Percentiles rank a stretch among this genome's conserved stretches.
Evolutionary conservation across 2,113 vertebrate genomes (phyloP).

Genomic region (Saccopteryx leptura): DNA sequence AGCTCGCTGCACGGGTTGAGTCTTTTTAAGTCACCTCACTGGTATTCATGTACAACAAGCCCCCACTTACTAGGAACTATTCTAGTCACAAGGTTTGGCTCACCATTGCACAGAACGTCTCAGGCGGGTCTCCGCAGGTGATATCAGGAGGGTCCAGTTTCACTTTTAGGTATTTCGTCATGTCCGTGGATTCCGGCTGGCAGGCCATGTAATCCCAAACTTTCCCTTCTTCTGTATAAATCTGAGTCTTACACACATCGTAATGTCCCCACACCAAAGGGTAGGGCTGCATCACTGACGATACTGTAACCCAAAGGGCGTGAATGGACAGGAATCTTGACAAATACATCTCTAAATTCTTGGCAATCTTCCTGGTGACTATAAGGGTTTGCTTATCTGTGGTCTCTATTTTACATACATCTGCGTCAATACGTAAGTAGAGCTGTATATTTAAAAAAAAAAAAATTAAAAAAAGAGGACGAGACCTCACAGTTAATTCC

Average conservation of each 20-base stretch:
- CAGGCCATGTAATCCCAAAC: conserved; percentile 99
- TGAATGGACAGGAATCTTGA: conserved; percentile 94
- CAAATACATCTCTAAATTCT: conserved; percentile 95
- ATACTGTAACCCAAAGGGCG: conserved; percentile 94
- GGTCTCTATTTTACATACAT: conserved; percentile 74
- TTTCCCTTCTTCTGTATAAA: conserved; percentile 97
- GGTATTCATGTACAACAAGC: neutral
- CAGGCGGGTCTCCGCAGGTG: conserved; percentile 98
- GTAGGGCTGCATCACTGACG: conserved; percentile 96
- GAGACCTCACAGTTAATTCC: conserved; percentile 79
- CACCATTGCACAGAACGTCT: conserved; percentile 99
- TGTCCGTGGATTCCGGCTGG: conserved; percentile 97
- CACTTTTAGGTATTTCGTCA: conserved; percentile 98
- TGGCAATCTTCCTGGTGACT: conserved; percentile 70
- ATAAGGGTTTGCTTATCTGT: conserved; percentile 56
- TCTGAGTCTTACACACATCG: conserved; percentile 97
- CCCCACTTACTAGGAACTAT: neutral
- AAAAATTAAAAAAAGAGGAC: neutral
- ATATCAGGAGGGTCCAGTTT: conserved; percentile 97
- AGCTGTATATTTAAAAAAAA: conserved; percentile 2
- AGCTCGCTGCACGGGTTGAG: neutral
- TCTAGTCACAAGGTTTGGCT: conserved; percentile 85
- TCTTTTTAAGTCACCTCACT: neutral
- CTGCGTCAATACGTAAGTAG: neutral
- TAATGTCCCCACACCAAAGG: conserved; percentile 98